Conservation (phyloP, 1,140 invertebrate species). For the Parasteatoda tepidariorum region DNA sequence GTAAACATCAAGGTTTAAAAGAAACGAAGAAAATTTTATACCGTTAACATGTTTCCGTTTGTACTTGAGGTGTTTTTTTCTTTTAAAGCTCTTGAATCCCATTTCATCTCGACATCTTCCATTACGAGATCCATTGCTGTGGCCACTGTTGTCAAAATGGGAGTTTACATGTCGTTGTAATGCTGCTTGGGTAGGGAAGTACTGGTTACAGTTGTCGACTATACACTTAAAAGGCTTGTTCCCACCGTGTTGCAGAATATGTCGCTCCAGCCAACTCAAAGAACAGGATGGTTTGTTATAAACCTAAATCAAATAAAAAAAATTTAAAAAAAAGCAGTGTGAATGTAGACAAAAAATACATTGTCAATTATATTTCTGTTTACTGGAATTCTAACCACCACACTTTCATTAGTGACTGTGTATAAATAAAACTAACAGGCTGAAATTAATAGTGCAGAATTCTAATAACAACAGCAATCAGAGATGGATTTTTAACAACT, state of each 20-base stretch:
- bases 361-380: no score
- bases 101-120: conserved; percentile 39
- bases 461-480: no score
- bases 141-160: conserved; percentile 79
- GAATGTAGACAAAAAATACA: no score
- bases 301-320: conserved; percentile 67
- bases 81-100: conserved; percentile 30
- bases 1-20: no score
- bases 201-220: conserved; percentile 89
- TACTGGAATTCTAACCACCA: background rate
- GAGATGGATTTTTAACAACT: no score
- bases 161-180: conserved; percentile 93
- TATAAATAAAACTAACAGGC: no score
- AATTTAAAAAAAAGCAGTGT: background rate
- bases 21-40: conserved; percentile 4
- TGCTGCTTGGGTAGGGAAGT: conserved; percentile 90
- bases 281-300: conserved; percentile 91
- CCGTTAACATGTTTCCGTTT: conserved; percentile 27
- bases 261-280: conserved; percentile 90
- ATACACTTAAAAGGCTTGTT: conserved; percentile 94
- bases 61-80: conserved; percentile 54
- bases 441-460: no score
- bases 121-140: conserved; percentile 9
- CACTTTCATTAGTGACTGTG: no score
- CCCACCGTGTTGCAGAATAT: conserved; percentile 87